Conservation (phyloP, 2,888 invertebrate species). For the Elgonia sp. region DNA sequence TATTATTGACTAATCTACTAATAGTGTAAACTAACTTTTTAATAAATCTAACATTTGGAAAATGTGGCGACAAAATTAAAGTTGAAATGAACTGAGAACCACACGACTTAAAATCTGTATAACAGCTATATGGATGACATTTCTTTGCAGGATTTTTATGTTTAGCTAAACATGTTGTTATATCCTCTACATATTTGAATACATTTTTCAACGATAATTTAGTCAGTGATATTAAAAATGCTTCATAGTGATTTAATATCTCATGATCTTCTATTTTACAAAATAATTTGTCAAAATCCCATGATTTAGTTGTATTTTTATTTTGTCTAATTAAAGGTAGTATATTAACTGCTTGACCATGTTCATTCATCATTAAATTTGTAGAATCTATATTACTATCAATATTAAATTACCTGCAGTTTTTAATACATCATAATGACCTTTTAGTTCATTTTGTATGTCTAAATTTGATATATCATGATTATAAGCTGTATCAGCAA, state of each 20-base stretch:
- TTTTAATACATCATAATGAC: background rate
- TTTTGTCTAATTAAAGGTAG: constrained; percentile 21
- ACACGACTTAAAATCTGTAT: constrained; percentile 30
- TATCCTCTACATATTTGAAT: background rate
- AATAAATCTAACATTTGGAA: constrained; percentile 34
- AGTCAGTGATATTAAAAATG: background rate
- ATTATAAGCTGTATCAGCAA: constrained; percentile 45
- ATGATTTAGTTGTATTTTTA: constrained; percentile 6
- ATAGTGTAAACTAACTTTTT: constrained; percentile 9
- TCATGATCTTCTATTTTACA: constrained; percentile 22
- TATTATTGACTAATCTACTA: background rate
- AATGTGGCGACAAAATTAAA: constrained; percentile 33
- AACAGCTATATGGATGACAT: constrained; percentile 34
- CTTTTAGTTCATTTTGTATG: too few species aligned
- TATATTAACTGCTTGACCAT: constrained; percentile 12
- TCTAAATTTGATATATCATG: background rate
- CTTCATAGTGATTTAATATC: constrained; percentile 24
- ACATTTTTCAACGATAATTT: background rate
- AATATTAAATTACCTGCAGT: background rate
- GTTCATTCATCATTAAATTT: constrained; percentile 14
- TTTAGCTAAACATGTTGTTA: background rate
- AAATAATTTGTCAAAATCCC: constrained; percentile 25
- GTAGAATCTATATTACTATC: background rate
- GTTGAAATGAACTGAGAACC: constrained; percentile 4
- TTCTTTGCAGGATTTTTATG: constrained; percentile 12